Evolutionary conservation across 2,113 vertebrate genomes (phyloP), one percentile per base, ranked within the genome.

Genomic region (Daubentonia madagascariensis): DNA sequence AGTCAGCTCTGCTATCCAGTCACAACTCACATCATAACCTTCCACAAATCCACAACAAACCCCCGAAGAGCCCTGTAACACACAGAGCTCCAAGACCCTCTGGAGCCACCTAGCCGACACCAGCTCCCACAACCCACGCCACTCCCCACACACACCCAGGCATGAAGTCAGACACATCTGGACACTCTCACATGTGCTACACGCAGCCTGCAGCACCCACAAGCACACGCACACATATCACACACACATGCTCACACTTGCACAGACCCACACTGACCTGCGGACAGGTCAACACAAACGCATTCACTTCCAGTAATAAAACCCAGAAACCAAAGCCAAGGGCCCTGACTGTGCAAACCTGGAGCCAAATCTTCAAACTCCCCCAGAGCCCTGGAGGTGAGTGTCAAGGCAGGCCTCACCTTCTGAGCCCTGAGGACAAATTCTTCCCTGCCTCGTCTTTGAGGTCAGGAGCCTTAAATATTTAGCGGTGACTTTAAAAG

Each of bases 1-100:
- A 98, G 95, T 96, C 95, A 98, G 96, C 96, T 97, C 98, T 98
- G 97, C 96, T 61, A 57, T 68, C 40, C 68, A 93, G 68, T 79
- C 76, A 30, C 86, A 45, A 57, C 13, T 84, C 70, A 72, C 18
- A 37, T 4, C 65, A 59, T 4, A 79, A 40, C 52, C 81, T 72
- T 86, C 68, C 54, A 87, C 72, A 85, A 88, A 80, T 75, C 52
- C 73, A 86, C 81, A 76, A 45, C 72, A 89, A 89, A 79, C 22
- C 37, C 43, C 73, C 2, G 3, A 67, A 79, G 52, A 52, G 28
- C 32, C 40, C 86, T 76, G 17, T 37, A 88, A 80, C 43, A 25
- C 43, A 92, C 6, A 76, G 63, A 73, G 20, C 12, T 89, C 54
- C 81, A 59, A 43, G 10, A 89, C 61, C 61, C 67, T 79, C 37